phyloP scores from a whole-genome alignment of 1,140 invertebrate species.

The Tetramorium simillimum region DNA sequence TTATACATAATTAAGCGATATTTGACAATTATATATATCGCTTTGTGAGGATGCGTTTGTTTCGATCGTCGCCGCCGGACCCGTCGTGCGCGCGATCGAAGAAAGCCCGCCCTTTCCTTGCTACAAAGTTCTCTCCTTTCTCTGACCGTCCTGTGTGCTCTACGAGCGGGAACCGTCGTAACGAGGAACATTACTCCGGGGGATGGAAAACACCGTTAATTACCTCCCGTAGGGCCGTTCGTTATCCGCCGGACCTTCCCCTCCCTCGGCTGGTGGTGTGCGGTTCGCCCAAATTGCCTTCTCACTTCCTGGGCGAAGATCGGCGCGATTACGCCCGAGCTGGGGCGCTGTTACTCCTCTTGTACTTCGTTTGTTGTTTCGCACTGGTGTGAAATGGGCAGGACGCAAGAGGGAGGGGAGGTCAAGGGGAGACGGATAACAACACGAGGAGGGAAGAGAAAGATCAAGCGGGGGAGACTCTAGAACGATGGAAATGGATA shows the following conservation, averaged over 20 bases:
- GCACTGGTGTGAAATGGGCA: constrained; percentile 42
- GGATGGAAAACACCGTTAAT: constrained; percentile 83
- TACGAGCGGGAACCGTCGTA: constrained; percentile 77
- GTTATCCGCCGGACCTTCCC: constrained; percentile 80
- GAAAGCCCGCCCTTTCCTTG: constrained; percentile 44
- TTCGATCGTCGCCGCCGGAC: constrained; percentile 3
- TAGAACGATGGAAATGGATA: constrained; percentile 60
- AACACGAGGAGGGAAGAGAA: constrained; percentile 14
- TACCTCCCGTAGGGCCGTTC: constrained; percentile 80
- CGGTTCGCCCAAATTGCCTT: constrained; percentile 83
- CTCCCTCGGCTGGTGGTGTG: constrained; percentile 63
- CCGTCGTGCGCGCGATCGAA: constrained; percentile 1
- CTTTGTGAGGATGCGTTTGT: neutral
- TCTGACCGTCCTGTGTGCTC: constrained; percentile 45
- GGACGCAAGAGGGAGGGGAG: neutral
- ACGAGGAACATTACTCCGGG: constrained; percentile 83
- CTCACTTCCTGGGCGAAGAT: constrained; percentile 82
- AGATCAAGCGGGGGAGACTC: constrained; percentile 54
- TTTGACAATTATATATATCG: neutral
- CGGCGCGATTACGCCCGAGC: constrained; percentile 76
- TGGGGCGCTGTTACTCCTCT: constrained; percentile 42
- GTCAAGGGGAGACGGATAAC: neutral
- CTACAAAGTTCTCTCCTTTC: constrained; percentile 37
- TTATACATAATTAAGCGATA: neutral
- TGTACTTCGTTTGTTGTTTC: constrained; percentile 78